Conservation (phyloP, 1,140 invertebrate species). For the Bilobella aurantiaca region DNA sequence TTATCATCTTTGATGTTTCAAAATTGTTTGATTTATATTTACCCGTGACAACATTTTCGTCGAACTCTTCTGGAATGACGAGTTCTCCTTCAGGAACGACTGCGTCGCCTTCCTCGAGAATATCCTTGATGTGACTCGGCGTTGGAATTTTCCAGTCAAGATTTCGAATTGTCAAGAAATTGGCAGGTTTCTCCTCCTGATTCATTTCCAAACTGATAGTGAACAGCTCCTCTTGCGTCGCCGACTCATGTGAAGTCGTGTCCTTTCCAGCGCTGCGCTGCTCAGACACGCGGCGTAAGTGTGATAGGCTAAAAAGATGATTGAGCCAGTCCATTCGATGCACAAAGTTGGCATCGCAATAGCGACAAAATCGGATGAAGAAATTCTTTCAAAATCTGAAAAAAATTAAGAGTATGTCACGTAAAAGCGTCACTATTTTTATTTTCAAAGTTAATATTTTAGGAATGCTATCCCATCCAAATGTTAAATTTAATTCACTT, state of each 20-base stretch:
- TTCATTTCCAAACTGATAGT: constrained; percentile 20
- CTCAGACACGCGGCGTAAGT: constrained; percentile 20
- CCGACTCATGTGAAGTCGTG: background rate
- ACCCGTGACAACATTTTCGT: constrained; percentile 20
- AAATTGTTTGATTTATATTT: background rate
- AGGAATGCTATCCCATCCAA: background rate
- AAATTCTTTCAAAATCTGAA: constrained; percentile 33
- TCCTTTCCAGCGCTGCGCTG: constrained; percentile 17
- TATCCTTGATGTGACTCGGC: constrained; percentile 22
- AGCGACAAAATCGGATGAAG: constrained; percentile 29
- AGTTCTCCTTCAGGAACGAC: constrained; percentile 16
- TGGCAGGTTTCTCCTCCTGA: constrained; percentile 19
- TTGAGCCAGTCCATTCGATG: constrained; percentile 32
- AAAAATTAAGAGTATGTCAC: background rate
- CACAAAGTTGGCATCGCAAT: constrained; percentile 27
- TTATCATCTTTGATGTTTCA: too few species aligned
- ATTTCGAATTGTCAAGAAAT: constrained; percentile 18
- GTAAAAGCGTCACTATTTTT: background rate
- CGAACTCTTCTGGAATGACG: constrained; percentile 16
- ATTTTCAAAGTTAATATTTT: background rate
- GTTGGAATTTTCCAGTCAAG: constrained; percentile 11
- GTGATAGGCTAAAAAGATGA: constrained; percentile 20
- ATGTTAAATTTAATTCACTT: constrained; percentile 14
- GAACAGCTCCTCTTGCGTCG: constrained; percentile 28
- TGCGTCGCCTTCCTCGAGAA: constrained; percentile 11